Conservation (phyloP, 1,140 invertebrate genomes). For the Anastrepha obliqua region DNA sequence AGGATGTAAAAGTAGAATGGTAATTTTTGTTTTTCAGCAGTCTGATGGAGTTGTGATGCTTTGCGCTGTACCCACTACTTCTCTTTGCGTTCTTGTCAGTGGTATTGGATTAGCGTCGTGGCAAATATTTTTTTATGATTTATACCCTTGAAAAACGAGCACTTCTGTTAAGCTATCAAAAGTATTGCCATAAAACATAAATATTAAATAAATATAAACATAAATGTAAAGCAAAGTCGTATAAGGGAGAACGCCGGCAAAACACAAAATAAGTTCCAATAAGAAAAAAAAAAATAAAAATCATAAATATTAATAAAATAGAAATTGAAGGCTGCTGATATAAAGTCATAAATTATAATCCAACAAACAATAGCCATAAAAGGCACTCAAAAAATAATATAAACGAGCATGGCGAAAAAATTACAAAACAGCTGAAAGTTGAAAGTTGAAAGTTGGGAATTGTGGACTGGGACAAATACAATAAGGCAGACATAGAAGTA, state of each 20-base stretch:
- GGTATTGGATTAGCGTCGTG: too few species aligned
- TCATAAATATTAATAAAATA: conserved; percentile 37
- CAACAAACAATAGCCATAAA: conserved; percentile 30
- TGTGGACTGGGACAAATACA: not conserved
- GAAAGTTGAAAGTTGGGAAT: not conserved
- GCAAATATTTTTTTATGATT: too few species aligned
- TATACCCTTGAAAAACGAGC: too few species aligned
- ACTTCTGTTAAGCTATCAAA: too few species aligned
- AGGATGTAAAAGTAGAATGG: too few species aligned
- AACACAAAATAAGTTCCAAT: not conserved
- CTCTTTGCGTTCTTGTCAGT: too few species aligned
- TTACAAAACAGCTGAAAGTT: not conserved
- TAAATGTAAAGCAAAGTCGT: too few species aligned
- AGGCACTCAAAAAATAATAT: not conserved
- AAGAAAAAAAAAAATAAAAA: not conserved
- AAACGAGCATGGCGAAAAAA: not conserved
- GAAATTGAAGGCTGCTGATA: conserved; percentile 34
- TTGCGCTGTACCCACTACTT: too few species aligned
- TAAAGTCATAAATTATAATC: conserved; percentile 45
- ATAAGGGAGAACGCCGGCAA: not conserved
- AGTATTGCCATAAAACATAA: too few species aligned
- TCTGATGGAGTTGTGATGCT: too few species aligned
- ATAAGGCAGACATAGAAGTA: not conserved
- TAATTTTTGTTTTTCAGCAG: too few species aligned
- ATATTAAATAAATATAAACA: too few species aligned